phyloP scores from a whole-genome alignment of 1,140 invertebrate species.

The Oncopodura yosiiana region DNA sequence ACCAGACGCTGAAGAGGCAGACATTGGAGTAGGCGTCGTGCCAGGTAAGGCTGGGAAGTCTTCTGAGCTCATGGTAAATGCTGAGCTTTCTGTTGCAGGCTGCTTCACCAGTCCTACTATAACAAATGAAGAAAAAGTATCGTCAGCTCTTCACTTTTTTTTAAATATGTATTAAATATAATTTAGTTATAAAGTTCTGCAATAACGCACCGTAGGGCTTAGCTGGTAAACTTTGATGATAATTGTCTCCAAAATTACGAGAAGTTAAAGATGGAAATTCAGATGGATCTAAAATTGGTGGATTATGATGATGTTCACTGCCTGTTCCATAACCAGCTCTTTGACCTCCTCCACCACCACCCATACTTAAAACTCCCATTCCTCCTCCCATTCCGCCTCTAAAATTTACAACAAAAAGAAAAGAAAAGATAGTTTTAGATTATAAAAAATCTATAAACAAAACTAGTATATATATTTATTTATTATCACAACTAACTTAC shows the following conservation, averaged over 20 bases:
- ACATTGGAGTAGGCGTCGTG: constrained; percentile 39
- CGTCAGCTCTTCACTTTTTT: background rate
- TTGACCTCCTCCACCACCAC: too few species aligned
- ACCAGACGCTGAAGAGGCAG: constrained; percentile 32
- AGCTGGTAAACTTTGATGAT: constrained; percentile 67
- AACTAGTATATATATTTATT: constrained; percentile 22
- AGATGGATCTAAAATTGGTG: constrained; percentile 71
- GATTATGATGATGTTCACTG: constrained; percentile 50
- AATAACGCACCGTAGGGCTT: constrained; percentile 65
- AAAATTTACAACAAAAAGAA: constrained; percentile 56
- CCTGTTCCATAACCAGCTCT: constrained; percentile 27
- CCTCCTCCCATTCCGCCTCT: constrained; percentile 15
- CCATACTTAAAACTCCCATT: constrained; percentile 31
- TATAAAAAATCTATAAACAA: constrained; percentile 14
- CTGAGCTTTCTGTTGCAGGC: constrained; percentile 76
- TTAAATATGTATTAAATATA: background rate
- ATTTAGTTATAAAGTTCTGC: background rate
- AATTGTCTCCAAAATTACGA: constrained; percentile 56
- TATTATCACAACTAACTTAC: constrained; percentile 39
- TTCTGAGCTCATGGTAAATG: constrained; percentile 96
- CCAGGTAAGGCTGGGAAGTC: constrained; percentile 94
- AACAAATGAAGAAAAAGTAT: background rate
- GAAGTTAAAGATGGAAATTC: constrained; percentile 82
- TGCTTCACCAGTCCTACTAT: constrained; percentile 91
- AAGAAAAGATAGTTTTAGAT: constrained; percentile 51